Evolutionary conservation across 1,140 invertebrate genomes (phyloP), one percentile per base, ranked within the genome.

Genomic region (Leptopilina clavipes): DNA sequence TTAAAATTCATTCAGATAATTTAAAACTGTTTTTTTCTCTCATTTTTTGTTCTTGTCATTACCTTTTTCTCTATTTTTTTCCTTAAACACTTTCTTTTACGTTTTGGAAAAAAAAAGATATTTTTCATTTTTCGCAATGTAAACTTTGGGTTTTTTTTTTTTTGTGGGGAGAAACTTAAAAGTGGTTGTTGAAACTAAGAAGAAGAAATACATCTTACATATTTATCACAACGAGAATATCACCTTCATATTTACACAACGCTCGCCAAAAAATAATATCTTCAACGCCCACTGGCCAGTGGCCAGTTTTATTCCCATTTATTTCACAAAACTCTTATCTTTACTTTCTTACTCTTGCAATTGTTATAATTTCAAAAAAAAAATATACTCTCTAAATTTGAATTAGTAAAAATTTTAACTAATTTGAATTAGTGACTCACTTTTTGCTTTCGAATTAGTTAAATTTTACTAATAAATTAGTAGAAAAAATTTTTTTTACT

Each of bases 251-350:
- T 65, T 65, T 65, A 31, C 56, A 65, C 19, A 25, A 14, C 56
- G 14, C 48, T 52, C n/a, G 48, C 48, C 48, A 52, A 52, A 52
- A 52, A 52, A 52, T 40, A 40, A 40, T 52, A 52, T 52, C 48
- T 52, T 52, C 14, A 31, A 31, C 11, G 56, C 19, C 56, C 11
- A 31, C 56, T 65, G 22, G 56, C 56, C 56, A 22, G 56, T 19
- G 56, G 22, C 56, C 56, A 65, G 56, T 31, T 65, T 65, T 22
- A 19, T 10, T 22, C 18, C 12, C 56, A 31, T 19, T 65, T 65
- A 10, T 65, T 31, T 25, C 19, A 31, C 11, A 12, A 59, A 59
- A 59, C 22, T 65, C 18, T 31, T 65, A 2, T 31, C 12, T 14
- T 22, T 59, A 19, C 19, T 31, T 11, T 65, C 2, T 17, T 0